Conservation (phyloP, 2,888 invertebrate species). For the Sialis lutaria region DNA sequence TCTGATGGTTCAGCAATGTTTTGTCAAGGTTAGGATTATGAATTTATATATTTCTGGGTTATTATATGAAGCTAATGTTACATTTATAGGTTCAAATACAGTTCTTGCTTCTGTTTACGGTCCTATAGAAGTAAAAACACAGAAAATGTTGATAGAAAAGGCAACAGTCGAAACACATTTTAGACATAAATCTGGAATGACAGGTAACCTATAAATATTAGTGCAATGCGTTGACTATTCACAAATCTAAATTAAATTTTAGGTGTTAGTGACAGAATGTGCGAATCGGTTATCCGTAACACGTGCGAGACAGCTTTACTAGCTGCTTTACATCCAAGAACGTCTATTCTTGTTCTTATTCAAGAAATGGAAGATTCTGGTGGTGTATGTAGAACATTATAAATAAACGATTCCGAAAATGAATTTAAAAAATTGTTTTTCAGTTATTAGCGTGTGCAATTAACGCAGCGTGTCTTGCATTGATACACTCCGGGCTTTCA, state of each 20-base stretch:
- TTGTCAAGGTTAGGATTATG: slow-evolving; percentile 43
- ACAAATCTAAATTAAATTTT: slow-evolving; percentile 10
- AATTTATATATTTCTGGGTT: neutral
- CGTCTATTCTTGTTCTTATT: slow-evolving; percentile 58
- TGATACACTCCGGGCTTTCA: slow-evolving; percentile 67
- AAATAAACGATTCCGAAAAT: neutral
- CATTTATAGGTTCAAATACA: slow-evolving; percentile 53
- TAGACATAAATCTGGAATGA: slow-evolving; percentile 57
- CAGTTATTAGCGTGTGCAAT: slow-evolving; percentile 64
- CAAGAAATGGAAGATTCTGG: slow-evolving; percentile 79
- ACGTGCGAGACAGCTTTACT: slow-evolving; percentile 60
- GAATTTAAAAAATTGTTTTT: slow-evolving; percentile 12
- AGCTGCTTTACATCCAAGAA: slow-evolving; percentile 58
- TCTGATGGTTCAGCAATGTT: slow-evolving; percentile 65
- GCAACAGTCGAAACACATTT: slow-evolving; percentile 65
- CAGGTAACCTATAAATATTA: slow-evolving; percentile 23
- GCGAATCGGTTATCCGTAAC: slow-evolving; percentile 57
- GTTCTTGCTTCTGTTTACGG: slow-evolving; percentile 66
- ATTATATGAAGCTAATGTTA: slow-evolving; percentile 4
- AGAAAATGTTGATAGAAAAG: slow-evolving; percentile 60
- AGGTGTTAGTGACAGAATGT: slow-evolving; percentile 49
- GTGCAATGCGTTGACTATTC: neutral
- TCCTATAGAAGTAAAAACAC: slow-evolving; percentile 60
- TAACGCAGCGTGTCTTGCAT: slow-evolving; percentile 67
- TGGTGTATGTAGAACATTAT: slow-evolving; percentile 33